Base-by-base conservation (phyloP, 2,113 vertebrate species). In the Tyrannus savana region DNA sequence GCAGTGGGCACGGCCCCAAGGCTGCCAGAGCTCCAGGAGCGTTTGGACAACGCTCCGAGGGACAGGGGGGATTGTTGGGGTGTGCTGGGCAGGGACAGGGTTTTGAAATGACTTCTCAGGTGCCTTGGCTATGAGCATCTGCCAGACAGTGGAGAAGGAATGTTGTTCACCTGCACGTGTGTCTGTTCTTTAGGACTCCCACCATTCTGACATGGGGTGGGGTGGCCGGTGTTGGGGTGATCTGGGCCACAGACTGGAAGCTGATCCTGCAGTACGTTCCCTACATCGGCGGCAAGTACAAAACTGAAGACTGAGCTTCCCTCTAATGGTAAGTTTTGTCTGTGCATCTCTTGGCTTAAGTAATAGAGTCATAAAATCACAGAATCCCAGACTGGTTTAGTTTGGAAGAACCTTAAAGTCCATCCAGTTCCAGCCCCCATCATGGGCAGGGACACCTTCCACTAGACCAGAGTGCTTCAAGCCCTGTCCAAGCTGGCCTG, bases 181-280 rank as follows among this genome's bases (percentile, higher is more conserved):
- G 23, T 96, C 9, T 93, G 14, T 71, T 30, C 59, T 41, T 17
- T 94, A 99, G 99, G 99, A 50, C 98, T 4, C 99, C 99, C 37
- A 99, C 98, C 1, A 16, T 98, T 2, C 7, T 97, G 22, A 94
- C 97, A 1, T 99, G 99, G 99, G 98, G 98, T 13, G 42, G 97
- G 1, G 98, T 97, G 12, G 98, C 98, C 15, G 91, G 98, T 0
- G 93, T 99, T 33, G 98, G 98, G 37, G 28, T 99, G 35, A 97
- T 99, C 53, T 99, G 99, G 98, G 76, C 97, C 85, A 99, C 99
- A 12, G 99, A 99, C 92, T 99, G 99, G 99, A 96, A 98, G 63
- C 44, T 99, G 84, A 33, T 99, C 90, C 97, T 99, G 83, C 98
- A 99, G 78, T 99, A 99, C 35, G 99, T 99, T 28, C 99, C 99